These are phyloP conservation scores for Drosophila orosa DNA, from an alignment of 1,140 invertebrate genomes.

Conservation along the genomic window DNA sequence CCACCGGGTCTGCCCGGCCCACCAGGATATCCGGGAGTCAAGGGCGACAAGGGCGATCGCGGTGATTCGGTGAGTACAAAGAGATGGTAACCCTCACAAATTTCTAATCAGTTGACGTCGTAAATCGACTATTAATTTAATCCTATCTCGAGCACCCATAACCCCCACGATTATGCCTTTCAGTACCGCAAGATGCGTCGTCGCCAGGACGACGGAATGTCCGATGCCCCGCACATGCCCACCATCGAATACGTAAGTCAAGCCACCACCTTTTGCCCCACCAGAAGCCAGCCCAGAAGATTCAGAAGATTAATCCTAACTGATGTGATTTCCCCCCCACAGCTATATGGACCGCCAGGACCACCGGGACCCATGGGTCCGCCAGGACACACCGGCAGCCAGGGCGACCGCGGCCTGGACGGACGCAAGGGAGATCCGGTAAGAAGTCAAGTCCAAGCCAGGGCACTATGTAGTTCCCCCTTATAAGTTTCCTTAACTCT, in stretches of 20 bases:
- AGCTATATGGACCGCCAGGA: conserved; percentile 82
- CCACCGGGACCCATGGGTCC: conserved; percentile 88
- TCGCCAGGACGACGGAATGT: conserved; percentile 88
- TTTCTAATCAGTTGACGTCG: neutral
- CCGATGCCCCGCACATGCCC: conserved; percentile 82
- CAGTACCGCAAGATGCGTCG: conserved; percentile 96
- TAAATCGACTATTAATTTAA: neutral
- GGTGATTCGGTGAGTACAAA: conserved; percentile 94
- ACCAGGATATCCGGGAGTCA: conserved; percentile 94
- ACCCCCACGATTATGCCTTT: conserved; percentile 84
- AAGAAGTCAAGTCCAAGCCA: conserved; percentile 35
- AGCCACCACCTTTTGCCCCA: neutral
- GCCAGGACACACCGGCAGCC: conserved; percentile 92
- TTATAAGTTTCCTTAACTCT: conserved; percentile 17
- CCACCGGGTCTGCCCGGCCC: conserved; percentile 89
- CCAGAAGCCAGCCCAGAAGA: conserved; percentile 9
- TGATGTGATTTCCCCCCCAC: conserved; percentile 8
- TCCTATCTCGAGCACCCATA: neutral
- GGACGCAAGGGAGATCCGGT: conserved; percentile 95
- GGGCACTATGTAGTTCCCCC: conserved; percentile 26
- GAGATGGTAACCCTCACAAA: too few relatives aligned
- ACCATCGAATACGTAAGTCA: conserved; percentile 83
- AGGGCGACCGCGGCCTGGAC: conserved; percentile 90
- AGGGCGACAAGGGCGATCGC: conserved; percentile 96
- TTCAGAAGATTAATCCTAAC: neutral